Evolutionary conservation across 2,113 vertebrate genomes (phyloP).

Genomic region (Delphinapterus leucas): DNA sequence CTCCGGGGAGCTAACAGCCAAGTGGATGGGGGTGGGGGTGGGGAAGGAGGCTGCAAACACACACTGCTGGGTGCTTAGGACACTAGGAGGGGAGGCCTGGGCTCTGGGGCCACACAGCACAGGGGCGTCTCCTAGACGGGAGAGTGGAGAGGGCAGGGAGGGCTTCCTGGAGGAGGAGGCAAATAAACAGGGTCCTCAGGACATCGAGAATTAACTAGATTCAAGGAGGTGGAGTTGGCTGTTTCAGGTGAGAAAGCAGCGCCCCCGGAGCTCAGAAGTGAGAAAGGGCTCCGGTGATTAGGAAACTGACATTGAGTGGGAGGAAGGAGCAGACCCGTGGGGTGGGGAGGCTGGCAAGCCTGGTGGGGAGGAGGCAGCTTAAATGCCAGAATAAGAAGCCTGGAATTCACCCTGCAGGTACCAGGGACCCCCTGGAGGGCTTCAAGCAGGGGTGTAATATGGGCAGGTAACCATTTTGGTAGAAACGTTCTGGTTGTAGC

Average conservation of each 20-base stretch:
- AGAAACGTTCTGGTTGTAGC: fast-evolving
- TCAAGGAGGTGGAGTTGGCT: not conserved
- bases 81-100: not conserved
- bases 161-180: not conserved
- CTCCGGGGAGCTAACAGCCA: not conserved
- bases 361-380: not conserved
- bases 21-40: not conserved
- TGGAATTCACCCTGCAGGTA: not conserved
- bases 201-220: not conserved
- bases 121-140: not conserved
- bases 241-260: not conserved
- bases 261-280: not conserved
- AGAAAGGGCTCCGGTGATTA: not conserved
- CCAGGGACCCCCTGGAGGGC: not conserved
- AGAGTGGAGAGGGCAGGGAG: not conserved
- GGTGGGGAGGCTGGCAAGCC: not conserved
- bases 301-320: not conserved
- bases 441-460: not conserved
- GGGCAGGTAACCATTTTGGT: not conserved
- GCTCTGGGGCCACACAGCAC: not conserved
- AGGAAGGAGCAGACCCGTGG: not conserved
- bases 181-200: not conserved
- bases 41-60: not conserved
- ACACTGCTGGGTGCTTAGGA: not conserved
- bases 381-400: fast-evolving